phyloP scores from a whole-genome alignment of 2,888 invertebrate genomes.

The Rhagonycha lutea region DNA sequence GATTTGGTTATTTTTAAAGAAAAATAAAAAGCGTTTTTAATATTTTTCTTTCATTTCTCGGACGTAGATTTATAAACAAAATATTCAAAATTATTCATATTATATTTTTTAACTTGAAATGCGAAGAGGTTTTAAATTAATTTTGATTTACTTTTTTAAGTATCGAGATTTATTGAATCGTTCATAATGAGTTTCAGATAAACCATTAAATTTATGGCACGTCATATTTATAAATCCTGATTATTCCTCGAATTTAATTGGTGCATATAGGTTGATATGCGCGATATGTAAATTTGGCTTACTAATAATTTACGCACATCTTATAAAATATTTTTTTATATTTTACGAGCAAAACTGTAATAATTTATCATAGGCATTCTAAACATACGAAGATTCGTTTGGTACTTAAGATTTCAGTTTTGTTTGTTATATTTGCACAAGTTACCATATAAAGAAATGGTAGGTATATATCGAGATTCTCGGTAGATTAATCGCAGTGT shows the following conservation, averaged over 20 bases:
- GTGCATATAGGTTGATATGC: neutral
- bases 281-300: neutral
- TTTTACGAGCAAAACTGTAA: neutral
- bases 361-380: neutral
- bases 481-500: constrained; percentile 4
- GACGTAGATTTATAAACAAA: neutral
- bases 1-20: neutral
- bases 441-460: constrained; percentile 1
- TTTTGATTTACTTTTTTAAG: neutral
- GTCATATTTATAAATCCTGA: neutral
- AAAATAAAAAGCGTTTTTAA: neutral
- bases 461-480: constrained; percentile 1
- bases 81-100: neutral
- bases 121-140: neutral
- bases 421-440: neutral
- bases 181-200: neutral
- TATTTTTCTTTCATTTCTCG: neutral
- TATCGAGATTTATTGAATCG: neutral
- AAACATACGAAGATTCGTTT: neutral
- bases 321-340: neutral
- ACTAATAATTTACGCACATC: neutral
- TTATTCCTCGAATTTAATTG: neutral
- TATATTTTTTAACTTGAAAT: neutral
- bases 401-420: neutral
- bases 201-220: neutral